A percentile compares a stretch with the other conserved stretches of the same genome.
Conservation (phyloP, 2,888 invertebrate species). For the Perdita meconis region DNA sequence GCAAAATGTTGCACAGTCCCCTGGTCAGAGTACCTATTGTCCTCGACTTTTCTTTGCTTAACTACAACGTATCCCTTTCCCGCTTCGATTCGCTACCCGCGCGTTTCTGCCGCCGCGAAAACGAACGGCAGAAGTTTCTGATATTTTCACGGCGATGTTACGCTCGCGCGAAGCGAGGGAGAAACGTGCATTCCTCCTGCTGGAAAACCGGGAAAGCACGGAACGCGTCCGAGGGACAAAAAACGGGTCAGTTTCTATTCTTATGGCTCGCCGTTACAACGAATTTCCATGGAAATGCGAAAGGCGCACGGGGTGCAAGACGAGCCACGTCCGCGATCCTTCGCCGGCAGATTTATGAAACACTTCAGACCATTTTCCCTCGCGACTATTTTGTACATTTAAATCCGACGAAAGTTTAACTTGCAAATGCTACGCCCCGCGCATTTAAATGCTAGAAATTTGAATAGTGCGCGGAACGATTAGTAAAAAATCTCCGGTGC, state of each 20-base stretch:
- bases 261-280: slow-evolving; percentile 11
- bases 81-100: neutral
- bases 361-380: slow-evolving; percentile 10
- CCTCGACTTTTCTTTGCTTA: neutral
- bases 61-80: neutral
- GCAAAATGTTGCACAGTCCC: slow-evolving; percentile 30
- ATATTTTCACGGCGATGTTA: neutral
- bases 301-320: neutral
- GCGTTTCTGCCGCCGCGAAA: neutral
- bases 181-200: neutral
- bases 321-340: neutral
- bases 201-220: neutral
- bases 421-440: slow-evolving; percentile 17
- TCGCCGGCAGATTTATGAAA: slow-evolving; percentile 13
- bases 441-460: slow-evolving; percentile 30
- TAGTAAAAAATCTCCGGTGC: slow-evolving; percentile 13
- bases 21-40: neutral
- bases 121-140: neutral
- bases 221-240: neutral
- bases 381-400: slow-evolving; percentile 31
- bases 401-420: slow-evolving; percentile 23
- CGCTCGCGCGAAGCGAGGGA: neutral
- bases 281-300: slow-evolving; percentile 29
- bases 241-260: slow-evolving; percentile 3
- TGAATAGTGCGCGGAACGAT: slow-evolving; percentile 22